Conservation (phyloP, 2,113 vertebrate species). For the Hucho hucho region DNA sequence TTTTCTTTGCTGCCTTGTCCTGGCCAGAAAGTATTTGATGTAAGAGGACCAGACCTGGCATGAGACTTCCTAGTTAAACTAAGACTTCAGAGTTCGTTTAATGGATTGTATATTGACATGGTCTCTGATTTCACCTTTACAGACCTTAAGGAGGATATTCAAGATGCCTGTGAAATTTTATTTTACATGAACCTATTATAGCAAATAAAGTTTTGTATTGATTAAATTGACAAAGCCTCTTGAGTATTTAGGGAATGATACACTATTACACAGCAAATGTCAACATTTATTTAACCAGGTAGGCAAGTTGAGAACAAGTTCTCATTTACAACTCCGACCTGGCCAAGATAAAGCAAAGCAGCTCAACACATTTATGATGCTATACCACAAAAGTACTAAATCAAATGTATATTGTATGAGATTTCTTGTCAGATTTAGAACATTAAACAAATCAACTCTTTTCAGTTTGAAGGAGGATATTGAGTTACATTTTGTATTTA, state of each 20-base stretch:
- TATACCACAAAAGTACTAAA: not conserved
- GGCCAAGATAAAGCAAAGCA: no score
- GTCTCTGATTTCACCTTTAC: not conserved
- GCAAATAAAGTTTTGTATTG: constrained; percentile 31
- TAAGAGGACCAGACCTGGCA: no score
- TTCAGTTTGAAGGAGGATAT: no score
- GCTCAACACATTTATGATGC: no score
- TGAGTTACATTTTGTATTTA: no score
- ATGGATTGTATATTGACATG: not conserved
- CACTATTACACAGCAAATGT: not conserved
- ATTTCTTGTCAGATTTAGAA: no score
- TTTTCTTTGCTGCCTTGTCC: not conserved
- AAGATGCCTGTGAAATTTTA: not conserved
- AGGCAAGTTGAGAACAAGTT: no score
- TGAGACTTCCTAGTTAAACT: no score
- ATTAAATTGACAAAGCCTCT: not conserved
- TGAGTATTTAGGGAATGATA: not conserved
- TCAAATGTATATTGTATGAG: not conserved
- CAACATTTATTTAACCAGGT: no score
- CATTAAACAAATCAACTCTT: no score
- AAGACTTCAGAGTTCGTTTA: not conserved
- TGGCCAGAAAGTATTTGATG: not conserved
- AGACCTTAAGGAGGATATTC: not conserved
- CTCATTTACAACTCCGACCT: no score
- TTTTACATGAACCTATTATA: not conserved